Conservation (phyloP, 2,888 invertebrate species). For the Netelia fuscicornis region DNA sequence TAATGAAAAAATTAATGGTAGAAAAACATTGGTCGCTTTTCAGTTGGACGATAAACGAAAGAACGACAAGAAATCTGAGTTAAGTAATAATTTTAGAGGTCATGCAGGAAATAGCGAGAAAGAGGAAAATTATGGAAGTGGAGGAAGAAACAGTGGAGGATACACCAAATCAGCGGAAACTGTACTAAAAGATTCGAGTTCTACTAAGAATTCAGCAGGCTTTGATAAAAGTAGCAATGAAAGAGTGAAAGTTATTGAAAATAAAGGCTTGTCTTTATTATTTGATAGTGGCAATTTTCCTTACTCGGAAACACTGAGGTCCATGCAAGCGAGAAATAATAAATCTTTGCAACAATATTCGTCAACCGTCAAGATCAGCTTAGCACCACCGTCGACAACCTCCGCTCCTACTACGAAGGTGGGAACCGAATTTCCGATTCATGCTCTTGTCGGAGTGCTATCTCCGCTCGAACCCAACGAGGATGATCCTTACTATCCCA, state of each 20-base stretch:
- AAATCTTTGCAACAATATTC: slow-evolving; percentile 10
- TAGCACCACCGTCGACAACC: slow-evolving; percentile 19
- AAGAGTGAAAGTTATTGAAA: background rate
- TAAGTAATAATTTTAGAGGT: background rate
- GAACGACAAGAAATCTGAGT: slow-evolving; percentile 38
- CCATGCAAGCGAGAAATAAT: slow-evolving; percentile 74
- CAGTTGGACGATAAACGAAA: slow-evolving; percentile 29
- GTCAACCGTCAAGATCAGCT: slow-evolving; percentile 14
- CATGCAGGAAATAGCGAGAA: slow-evolving; percentile 7
- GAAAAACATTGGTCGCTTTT: background rate
- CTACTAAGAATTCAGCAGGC: slow-evolving; percentile 20
- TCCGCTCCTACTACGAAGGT: slow-evolving; percentile 45
- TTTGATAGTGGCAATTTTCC: slow-evolving; percentile 72
- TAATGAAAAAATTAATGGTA: slow-evolving; percentile 1
- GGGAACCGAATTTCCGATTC: slow-evolving; percentile 72
- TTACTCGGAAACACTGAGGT: slow-evolving; percentile 76
- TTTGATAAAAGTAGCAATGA: slow-evolving; percentile 36
- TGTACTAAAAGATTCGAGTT: slow-evolving; percentile 15
- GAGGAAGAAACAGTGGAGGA: background rate
- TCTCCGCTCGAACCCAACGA: slow-evolving; percentile 76
- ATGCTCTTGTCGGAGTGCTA: slow-evolving; percentile 73
- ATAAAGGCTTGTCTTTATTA: slow-evolving; percentile 49
- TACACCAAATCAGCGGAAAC: background rate
- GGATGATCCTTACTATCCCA: slow-evolving; percentile 81
- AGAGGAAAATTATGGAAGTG: slow-evolving; percentile 3